Evolutionary conservation across 2,888 invertebrate genomes (phyloP), one percentile per base, ranked within the genome.

Genomic region (Brenthis ino): DNA sequence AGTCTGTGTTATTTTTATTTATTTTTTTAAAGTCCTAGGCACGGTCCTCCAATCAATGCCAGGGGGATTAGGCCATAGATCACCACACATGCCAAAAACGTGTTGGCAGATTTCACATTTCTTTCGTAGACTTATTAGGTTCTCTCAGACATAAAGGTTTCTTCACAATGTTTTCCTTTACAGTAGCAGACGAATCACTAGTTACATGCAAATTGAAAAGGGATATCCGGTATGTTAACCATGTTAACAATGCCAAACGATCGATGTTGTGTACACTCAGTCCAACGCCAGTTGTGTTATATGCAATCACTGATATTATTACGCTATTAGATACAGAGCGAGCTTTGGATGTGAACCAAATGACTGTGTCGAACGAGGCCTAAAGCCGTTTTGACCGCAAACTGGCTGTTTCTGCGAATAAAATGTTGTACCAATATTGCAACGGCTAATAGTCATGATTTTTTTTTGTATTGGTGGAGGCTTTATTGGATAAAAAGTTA

Each of bases 321-420:
- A 71, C 64, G 71, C 75, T 65, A 74, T 75, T 74, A 76, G 69
- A 57, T 68, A 43, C 71, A 65, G 67, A 69, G 71, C 74, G 58
- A 37, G 75, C 74, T 72, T 75, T 77, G 76, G 77, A 76, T 72
- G 70, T 64, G 73, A 64, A 76, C 75, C 77, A 77, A 77, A 77
- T 75, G 69, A 72, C 75, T 73, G 69, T 73, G 76, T 76, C 67
- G 71, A 68, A 70, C 70, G 67, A 55, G 64, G 64, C 69, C 55
- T 69, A 69, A 67, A 71, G 70, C 67, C 72, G 72, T 74, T 75
- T 61, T 64, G 66, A 73, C 74, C 76, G 64, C 74, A 72, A 70
- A 71, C 72, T 71, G 68, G 69, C 16, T 68, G 65, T 67, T 66
- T 58, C 70, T 66, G 57, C 57, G 61, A 68, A 71, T 72, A 74